Evolutionary conservation across 1,140 invertebrate genomes (phyloP).

Genomic region (Zaprionus nigranus): DNA sequence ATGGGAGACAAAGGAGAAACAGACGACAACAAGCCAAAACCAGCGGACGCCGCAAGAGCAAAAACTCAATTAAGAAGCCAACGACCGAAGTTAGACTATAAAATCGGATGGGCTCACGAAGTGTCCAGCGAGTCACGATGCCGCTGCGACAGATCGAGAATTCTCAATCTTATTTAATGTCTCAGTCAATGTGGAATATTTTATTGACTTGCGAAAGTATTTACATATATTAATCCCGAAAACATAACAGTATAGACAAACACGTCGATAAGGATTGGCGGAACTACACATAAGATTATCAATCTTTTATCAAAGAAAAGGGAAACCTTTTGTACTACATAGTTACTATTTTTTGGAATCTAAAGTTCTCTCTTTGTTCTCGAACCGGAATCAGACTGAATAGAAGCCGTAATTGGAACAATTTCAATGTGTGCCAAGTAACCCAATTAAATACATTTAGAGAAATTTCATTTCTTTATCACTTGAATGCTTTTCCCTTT

Average conservation of each 20-base stretch:
- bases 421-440: conserved; percentile 50
- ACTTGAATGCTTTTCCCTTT: conserved; percentile 19
- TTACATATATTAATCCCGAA: neutral
- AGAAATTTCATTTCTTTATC: conserved; percentile 25
- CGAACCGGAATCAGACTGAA: conserved; percentile 1
- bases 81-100: conserved; percentile 47
- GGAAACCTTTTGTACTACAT: neutral
- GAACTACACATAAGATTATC: neutral
- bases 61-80: conserved; percentile 47
- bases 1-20: conserved; percentile 9
- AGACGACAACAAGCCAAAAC: neutral
- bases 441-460: conserved; percentile 19
- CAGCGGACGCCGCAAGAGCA: neutral
- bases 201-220: neutral
- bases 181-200: neutral
- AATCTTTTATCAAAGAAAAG: neutral
- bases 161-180: conserved; percentile 21
- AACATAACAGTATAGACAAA: neutral
- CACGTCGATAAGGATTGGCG: neutral
- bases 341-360: neutral
- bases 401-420: neutral
- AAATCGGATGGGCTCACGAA: conserved; percentile 53
- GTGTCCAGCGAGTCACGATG: conserved; percentile 40
- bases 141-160: conserved; percentile 22
- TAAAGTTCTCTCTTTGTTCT: neutral